phyloP scores from a whole-genome alignment of 2,113 vertebrate species.

The Carassius gibelio region DNA sequence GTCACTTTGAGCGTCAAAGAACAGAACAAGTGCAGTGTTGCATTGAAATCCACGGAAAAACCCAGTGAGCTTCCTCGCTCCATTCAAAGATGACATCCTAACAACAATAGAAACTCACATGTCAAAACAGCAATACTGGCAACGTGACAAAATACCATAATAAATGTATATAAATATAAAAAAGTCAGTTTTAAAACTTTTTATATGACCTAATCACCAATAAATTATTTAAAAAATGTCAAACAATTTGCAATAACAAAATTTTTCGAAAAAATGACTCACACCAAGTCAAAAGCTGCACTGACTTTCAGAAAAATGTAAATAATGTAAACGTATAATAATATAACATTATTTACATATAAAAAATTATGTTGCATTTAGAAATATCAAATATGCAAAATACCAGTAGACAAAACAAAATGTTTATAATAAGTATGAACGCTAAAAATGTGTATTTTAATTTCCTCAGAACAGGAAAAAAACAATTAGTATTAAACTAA shows the following conservation, averaged over 20 bases:
- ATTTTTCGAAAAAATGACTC: too few species aligned
- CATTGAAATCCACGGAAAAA: not conserved
- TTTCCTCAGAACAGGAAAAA: not conserved
- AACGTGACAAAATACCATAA: too few species aligned
- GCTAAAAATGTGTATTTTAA: not conserved
- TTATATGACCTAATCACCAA: too few species aligned
- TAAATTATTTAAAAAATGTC: too few species aligned
- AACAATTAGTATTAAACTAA: not conserved
- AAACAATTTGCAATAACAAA: too few species aligned
- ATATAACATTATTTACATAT: too few species aligned
- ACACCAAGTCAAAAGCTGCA: too few species aligned
- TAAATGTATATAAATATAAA: too few species aligned
- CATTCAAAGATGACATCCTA: not conserved
- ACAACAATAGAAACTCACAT: not conserved
- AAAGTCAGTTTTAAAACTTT: too few species aligned
- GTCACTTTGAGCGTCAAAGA: conserved; percentile 4
- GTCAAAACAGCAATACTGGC: not conserved
- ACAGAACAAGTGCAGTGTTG: not conserved
- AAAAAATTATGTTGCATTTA: too few species aligned
- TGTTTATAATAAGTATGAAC: not conserved
- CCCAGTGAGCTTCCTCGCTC: not conserved
- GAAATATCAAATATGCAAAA: not conserved
- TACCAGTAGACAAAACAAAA: not conserved
- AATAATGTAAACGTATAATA: too few species aligned
- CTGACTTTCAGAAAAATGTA: too few species aligned